These are phyloP conservation scores for Smithornis capensis DNA, from an alignment of 2,113 vertebrate species.

Conservation along the genomic window DNA sequence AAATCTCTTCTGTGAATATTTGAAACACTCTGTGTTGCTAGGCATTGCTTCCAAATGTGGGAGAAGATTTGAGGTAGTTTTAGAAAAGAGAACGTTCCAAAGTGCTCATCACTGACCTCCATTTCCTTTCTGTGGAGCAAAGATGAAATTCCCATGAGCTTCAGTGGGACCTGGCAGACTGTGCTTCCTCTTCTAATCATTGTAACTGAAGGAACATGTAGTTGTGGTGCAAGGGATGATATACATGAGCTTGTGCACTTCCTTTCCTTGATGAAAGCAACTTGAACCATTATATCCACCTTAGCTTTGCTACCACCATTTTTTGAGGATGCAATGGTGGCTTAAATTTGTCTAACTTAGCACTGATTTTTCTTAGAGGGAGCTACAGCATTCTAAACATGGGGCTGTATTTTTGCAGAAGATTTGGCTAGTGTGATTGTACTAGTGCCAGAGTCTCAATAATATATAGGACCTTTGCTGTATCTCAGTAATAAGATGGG, in stretches of 20 bases:
- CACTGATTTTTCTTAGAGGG: not conserved
- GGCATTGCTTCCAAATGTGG: accelerated
- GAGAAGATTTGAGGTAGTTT: not conserved
- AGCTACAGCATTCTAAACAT: not conserved
- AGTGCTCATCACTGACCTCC: not conserved
- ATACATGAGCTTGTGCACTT: not conserved
- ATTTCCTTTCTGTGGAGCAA: not conserved
- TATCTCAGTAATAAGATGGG: not conserved
- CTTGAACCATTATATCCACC: not conserved
- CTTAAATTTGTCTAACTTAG: not conserved
- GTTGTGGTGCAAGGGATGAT: not conserved
- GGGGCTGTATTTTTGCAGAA: not conserved
- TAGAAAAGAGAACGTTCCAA: not conserved
- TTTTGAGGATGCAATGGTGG: not conserved
- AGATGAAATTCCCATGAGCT: not conserved
- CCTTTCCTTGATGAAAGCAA: not conserved
- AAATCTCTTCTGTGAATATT: not conserved
- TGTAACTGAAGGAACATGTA: accelerated
- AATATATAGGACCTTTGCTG: not conserved
- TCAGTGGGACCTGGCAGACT: not conserved
- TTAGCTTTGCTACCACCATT: not conserved
- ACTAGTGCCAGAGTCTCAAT: not conserved
- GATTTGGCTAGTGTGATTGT: not conserved
- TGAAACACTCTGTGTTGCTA: not conserved
- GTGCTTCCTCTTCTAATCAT: not conserved